Evolutionary conservation across 2,797 vertebrate species (phyloP).

Genomic region (Sebastes reedi): DNA sequence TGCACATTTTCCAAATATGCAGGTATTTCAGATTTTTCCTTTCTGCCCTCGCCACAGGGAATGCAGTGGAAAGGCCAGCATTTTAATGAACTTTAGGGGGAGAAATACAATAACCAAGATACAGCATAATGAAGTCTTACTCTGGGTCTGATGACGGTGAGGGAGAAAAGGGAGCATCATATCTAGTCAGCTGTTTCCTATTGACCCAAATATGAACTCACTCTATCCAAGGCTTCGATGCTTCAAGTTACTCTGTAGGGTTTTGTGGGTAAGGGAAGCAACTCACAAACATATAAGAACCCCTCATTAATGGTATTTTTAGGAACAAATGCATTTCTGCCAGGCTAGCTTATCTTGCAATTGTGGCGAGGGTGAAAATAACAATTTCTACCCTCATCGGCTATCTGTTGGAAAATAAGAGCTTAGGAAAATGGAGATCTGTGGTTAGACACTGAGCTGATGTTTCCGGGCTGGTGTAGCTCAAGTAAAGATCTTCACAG

Average conservation of each 20-base stretch:
- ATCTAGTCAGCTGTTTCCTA: slow-evolving; percentile 60
- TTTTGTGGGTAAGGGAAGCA: slow-evolving; percentile 49
- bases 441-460: slow-evolving; percentile 47
- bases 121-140: slow-evolving; percentile 12
- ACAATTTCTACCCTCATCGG: slow-evolving; percentile 30
- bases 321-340: slow-evolving; percentile 59
- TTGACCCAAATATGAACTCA: slow-evolving; percentile 68
- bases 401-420: slow-evolving; percentile 57
- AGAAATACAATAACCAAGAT: slow-evolving; percentile 22
- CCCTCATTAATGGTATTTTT: slow-evolving; percentile 76
- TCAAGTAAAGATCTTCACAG: slow-evolving; percentile 1
- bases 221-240: slow-evolving; percentile 20
- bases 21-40: slow-evolving; percentile 34
- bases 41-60: slow-evolving; percentile 19
- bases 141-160: slow-evolving; percentile 18
- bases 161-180: slow-evolving; percentile 35
- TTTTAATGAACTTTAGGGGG: slow-evolving; percentile 12
- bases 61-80: neutral
- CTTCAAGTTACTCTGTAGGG: slow-evolving; percentile 45
- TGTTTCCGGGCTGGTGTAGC: slow-evolving; percentile 28
- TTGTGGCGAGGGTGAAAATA: slow-evolving; percentile 60
- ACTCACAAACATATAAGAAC: slow-evolving; percentile 57
- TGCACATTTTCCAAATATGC: slow-evolving; percentile 42
- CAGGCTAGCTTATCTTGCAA: slow-evolving; percentile 55
- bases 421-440: slow-evolving; percentile 45